These are phyloP conservation scores for Falcaria lacertinaria DNA, from an alignment of 2,888 invertebrate species.

Conservation along the genomic window DNA sequence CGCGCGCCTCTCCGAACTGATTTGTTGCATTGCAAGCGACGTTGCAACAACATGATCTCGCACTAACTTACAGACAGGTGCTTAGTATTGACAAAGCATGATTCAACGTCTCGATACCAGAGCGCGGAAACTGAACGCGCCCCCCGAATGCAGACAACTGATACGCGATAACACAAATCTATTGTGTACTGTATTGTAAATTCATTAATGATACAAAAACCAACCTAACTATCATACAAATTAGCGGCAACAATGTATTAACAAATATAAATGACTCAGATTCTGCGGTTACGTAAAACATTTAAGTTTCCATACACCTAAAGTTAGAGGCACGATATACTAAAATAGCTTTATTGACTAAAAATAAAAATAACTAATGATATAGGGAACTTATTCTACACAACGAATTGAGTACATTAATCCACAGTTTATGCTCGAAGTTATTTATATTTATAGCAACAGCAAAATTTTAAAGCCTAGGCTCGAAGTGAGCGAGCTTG, in stretches of 20 bases:
- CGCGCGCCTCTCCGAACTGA: constrained; percentile 49
- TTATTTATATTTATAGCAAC: constrained; percentile 4
- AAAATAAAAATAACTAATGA: too few relatives aligned
- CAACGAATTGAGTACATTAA: not conserved
- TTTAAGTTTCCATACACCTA: too few relatives aligned
- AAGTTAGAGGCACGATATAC: too few relatives aligned
- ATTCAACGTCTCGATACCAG: constrained; percentile 3
- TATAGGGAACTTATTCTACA: too few relatives aligned
- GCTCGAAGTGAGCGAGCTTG: constrained; percentile 24
- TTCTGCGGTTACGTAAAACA: too few relatives aligned
- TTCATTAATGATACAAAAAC: too few relatives aligned
- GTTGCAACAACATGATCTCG: constrained; percentile 30
- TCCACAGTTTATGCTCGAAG: constrained; percentile 1
- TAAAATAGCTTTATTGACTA: too few relatives aligned
- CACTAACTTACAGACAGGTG: constrained; percentile 31
- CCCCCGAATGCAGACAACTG: constrained; percentile 1
- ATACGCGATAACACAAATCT: constrained; percentile 9
- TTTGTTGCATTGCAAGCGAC: constrained; percentile 53
- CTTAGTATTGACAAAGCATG: constrained; percentile 17
- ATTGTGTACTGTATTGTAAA: too few relatives aligned
- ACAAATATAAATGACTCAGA: too few relatives aligned
- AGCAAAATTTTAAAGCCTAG: constrained; percentile 19
- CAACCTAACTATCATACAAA: too few relatives aligned
- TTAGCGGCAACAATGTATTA: too few relatives aligned
- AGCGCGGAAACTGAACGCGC: constrained; percentile 1